These are phyloP conservation scores for Pandion haliaetus DNA, from an alignment of 2,113 vertebrate species.

Conservation along the genomic window DNA sequence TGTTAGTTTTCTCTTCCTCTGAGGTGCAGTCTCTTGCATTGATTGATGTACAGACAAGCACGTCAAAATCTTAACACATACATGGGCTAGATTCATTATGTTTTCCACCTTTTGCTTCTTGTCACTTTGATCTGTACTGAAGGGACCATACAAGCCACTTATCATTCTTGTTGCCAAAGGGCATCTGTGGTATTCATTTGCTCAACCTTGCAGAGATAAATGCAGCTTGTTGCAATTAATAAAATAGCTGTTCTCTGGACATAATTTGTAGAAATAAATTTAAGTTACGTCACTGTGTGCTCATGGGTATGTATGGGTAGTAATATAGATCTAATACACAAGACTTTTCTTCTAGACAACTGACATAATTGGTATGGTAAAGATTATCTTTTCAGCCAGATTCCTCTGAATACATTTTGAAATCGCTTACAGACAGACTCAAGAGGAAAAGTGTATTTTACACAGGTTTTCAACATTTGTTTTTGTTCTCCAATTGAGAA, in stretches of 20 bases:
- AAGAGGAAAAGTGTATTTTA: not conserved
- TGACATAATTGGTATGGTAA: not conserved
- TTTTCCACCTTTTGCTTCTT: not conserved
- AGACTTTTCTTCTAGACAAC: not conserved
- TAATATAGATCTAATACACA: not conserved
- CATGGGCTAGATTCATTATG: not conserved
- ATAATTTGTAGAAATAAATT: not conserved
- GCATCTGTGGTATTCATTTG: not conserved
- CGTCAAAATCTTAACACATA: not conserved
- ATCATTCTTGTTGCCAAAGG: not conserved
- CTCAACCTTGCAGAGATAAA: not conserved
- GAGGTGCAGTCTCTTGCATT: not conserved
- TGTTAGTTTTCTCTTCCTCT: not conserved
- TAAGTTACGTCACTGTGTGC: not conserved
- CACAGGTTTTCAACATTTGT: not conserved
- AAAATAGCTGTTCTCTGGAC: not conserved
- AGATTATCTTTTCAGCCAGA: not conserved
- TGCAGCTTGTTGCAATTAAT: not conserved
- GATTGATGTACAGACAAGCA: not conserved
- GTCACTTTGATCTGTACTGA: slow-evolving; percentile 1
- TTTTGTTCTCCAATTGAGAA: not conserved
- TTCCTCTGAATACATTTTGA: not conserved
- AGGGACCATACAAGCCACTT: not conserved
- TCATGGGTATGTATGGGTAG: not conserved
- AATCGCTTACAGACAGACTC: not conserved